These are phyloP conservation scores for Chloroclysta siterata DNA, from an alignment of 2,888 invertebrate species.

Conservation along the genomic window DNA sequence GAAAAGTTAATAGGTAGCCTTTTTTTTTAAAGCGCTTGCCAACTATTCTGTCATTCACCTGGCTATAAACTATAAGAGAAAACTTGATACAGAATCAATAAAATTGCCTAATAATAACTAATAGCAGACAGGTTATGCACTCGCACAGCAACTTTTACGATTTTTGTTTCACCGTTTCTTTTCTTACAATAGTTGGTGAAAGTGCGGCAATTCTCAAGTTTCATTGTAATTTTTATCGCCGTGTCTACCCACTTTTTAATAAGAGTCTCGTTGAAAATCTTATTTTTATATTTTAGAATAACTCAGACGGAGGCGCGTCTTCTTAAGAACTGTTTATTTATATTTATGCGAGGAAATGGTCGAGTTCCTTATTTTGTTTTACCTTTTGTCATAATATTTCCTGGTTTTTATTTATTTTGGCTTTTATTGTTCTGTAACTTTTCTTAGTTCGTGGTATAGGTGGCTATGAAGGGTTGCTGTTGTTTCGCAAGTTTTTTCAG, in stretches of 20 bases:
- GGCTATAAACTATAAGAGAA: not conserved
- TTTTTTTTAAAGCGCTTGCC: too few species aligned
- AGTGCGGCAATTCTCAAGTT: conserved; percentile 40
- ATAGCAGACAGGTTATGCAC: conserved; percentile 12
- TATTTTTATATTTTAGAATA: conserved; percentile 33
- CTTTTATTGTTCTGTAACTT: conserved; percentile 27
- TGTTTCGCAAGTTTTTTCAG: too few species aligned
- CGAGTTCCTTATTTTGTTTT: conserved; percentile 36
- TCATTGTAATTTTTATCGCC: conserved; percentile 41
- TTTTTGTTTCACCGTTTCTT: conserved; percentile 36
- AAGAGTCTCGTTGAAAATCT: conserved; percentile 31
- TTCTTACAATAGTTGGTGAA: conserved; percentile 39
- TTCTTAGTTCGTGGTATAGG: conserved; percentile 6
- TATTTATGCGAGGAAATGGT: conserved; percentile 42
- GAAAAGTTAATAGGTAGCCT: too few species aligned
- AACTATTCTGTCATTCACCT: not conserved
- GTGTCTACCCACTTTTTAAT: conserved; percentile 38
- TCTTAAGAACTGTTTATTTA: conserved; percentile 36
- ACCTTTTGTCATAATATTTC: conserved; percentile 34
- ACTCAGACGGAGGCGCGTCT: conserved; percentile 23
- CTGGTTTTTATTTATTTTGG: conserved; percentile 33
- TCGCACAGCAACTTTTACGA: conserved; percentile 28
- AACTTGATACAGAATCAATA: not conserved
- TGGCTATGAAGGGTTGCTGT: conserved; percentile 1
- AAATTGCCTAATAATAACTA: not conserved